Evolutionary conservation across 2,888 invertebrate species (phyloP), one percentile per base, ranked within the genome.

Genomic region (Melieria picta): DNA sequence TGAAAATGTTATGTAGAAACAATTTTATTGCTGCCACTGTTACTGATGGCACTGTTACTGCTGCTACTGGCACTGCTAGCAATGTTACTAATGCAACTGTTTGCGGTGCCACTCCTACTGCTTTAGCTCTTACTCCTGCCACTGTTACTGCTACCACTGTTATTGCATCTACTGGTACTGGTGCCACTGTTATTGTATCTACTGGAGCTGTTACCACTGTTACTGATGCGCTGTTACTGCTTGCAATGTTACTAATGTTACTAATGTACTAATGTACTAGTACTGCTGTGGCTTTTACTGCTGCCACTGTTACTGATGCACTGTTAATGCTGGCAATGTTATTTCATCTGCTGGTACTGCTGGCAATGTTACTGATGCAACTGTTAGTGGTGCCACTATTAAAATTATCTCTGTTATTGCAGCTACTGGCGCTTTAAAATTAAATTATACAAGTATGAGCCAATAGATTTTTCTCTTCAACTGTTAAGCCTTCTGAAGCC

Each of bases 21-120:
- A 30, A 1, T 30, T 30, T 30, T 30, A 30, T 46, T 57, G 7
- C n/a, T 63, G 30, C 13, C 30, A 56, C 52, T 48, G 71, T 16
- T 63, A 56, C 62, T 71, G 55, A 5, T 55, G 66, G 11, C 61
- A 30, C 50, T 46, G 13, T 58, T 10, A 47, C n/a, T 61, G 58
- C 47, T 52, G 58, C 45, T 50, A 42, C 45, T 60, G 47, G 47
- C 50, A 42, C 30, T 63, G 52, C 57, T 65, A 46, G 10, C 57
- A 45, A 48, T 67, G 67, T 52, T 47, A 64, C 30, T 16, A 16
- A 16, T 30, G 30, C 1, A 30, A 30, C 1, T 30, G 30, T 30
- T 30, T 1, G 30, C 2, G 3, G 30, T 3, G 30, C 30, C 30
- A 30, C 30, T 30, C 1, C 30, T 30, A 2, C 30, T 42, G 63